Percentiles rank a stretch among this genome's conserved stretches.
Evolutionary conservation across 2,797 vertebrate genomes (phyloP).

Genomic region (Peromyscus nudipes): DNA sequence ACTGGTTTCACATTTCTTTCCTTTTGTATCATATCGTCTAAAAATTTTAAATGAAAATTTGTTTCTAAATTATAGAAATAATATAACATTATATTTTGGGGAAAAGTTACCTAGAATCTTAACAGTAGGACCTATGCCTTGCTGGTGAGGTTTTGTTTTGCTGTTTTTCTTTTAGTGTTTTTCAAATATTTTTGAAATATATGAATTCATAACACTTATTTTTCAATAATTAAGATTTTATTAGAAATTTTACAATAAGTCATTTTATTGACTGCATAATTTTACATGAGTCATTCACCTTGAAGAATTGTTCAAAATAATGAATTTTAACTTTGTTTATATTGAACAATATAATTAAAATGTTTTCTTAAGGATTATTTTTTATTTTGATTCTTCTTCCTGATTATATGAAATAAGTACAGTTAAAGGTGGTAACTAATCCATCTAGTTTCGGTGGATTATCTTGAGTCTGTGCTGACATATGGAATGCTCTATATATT

Average conservation of each 20-base stretch:
- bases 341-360: neutral
- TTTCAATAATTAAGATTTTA: slow-evolving; percentile 37
- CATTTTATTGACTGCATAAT: neutral
- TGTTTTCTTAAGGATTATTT: neutral
- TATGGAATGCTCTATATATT: neutral
- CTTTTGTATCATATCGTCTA: neutral
- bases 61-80: slow-evolving; percentile 16
- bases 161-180: neutral
- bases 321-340: slow-evolving; percentile 18
- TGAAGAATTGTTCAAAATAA: neutral
- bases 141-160: neutral
- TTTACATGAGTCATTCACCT: neutral
- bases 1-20: neutral
- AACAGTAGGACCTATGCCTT: neutral
- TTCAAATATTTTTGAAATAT: slow-evolving; percentile 20
- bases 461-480: neutral
- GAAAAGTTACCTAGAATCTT: slow-evolving; percentile 54
- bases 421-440: neutral
- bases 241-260: neutral
- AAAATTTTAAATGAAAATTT: neutral
- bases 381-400: neutral
- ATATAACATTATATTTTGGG: neutral
- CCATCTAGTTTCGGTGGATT: neutral
- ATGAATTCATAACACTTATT: slow-evolving; percentile 27
- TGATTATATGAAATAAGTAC: neutral